Base-by-base conservation (phyloP, 2,113 vertebrate genomes). In the Protomyctophum bolini region DNA sequence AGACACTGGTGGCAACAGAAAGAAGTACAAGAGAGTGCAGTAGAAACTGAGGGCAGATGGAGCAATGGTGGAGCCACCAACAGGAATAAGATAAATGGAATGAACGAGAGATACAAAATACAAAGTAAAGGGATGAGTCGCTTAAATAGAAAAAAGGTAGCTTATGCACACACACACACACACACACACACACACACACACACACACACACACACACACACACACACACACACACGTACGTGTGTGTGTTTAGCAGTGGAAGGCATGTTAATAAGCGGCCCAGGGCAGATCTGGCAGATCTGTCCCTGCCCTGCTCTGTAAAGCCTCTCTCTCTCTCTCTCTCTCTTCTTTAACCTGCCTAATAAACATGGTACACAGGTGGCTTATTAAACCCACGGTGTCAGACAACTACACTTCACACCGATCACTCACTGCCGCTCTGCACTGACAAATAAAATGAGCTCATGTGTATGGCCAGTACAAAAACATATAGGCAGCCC, bases 351-450 rank as follows among this genome's bases (percentile, higher is more conserved):
- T 88, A 88, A 91, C 86, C 88, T 80, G 63, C 81, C 91, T 84
- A 88, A 92, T 90, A 92, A 92, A 91, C 80, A 74, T 70, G 72
- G 89, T 79, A 87, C 92, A 92, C 91, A 92, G 91, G 91, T 92
- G 91, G 87, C 89, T 88, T 90, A 89, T 91, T 90, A 92, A 92
- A 85, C 75, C 66, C 61, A 63, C 73, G 41, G 33, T 41, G 83
- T 86, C 78, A 80, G 75, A 83, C 80, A 73, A 70, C 77, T 62
- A 41, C 76, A 58, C 62, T 5, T 57, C 79, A 64, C 72, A 61
- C 81, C 49, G 82, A 83, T 86, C 82, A 83, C 48, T 82, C 80
- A 75, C 1, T 64, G 6, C 83, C 29, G 6, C 83, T 45, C 76
- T 15, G 47, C 71, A 2, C 54, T 74, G 77, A 83, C 83, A 81